phyloP scores from a whole-genome alignment of 2,797 vertebrate species.

The Cuculus canorus region DNA sequence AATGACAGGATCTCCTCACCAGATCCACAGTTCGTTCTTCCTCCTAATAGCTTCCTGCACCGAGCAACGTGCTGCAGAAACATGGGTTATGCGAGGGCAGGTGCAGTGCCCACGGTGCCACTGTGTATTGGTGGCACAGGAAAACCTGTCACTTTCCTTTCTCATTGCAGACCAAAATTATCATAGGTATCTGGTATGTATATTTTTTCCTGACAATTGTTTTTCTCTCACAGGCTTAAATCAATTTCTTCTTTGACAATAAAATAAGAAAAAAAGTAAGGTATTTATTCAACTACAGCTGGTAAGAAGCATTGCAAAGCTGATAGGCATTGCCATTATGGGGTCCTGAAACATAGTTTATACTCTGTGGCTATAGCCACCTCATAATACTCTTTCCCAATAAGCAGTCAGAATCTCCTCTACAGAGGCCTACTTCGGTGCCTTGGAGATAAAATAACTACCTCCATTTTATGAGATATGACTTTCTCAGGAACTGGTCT shows the following conservation, averaged over 20 bases:
- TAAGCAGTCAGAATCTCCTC: neutral
- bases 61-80: neutral
- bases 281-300: neutral
- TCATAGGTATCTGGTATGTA: neutral
- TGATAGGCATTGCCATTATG: neutral
- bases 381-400: neutral
- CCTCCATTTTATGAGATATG: rapidly evolving
- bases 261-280: neutral
- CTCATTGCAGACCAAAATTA: neutral
- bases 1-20: neutral
- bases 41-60: neutral
- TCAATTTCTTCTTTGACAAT: neutral
- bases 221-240: neutral
- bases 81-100: neutral
- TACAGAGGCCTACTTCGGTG: neutral
- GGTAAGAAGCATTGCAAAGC: neutral
- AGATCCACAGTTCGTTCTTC: neutral
- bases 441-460: neutral
- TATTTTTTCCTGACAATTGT: neutral
- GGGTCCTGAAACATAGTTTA: neutral
- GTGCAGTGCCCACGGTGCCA: neutral
- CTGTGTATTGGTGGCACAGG: neutral
- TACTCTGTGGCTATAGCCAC: neutral
- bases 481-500: neutral
- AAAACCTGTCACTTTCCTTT: neutral